Evolutionary conservation across 2,113 vertebrate genomes (phyloP).

Genomic region (Delphinapterus leucas): DNA sequence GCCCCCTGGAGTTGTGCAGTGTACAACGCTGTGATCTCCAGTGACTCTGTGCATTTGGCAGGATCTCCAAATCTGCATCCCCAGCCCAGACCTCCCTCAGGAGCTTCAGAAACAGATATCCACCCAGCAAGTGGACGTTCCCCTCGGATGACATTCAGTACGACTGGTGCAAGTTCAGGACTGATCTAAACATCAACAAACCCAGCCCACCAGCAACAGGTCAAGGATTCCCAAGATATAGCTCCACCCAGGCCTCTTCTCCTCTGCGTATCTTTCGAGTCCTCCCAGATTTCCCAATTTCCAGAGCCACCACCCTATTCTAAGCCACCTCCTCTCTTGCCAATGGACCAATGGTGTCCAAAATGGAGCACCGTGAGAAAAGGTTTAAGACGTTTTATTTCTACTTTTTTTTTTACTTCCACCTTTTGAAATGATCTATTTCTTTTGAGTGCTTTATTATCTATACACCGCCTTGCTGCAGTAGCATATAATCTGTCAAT

Average conservation of each 20-base stretch:
- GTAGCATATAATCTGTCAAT: not conserved
- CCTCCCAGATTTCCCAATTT: not conserved
- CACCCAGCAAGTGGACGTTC: not conserved
- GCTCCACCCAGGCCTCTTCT: too few relatives aligned
- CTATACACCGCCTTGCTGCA: not conserved
- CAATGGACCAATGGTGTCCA: not conserved
- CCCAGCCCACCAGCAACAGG: not conserved
- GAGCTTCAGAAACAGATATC: not conserved
- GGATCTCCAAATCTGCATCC: not conserved
- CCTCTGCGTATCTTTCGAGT: not conserved
- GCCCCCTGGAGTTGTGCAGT: not conserved
- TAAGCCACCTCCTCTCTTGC: not conserved
- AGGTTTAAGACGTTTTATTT: not conserved
- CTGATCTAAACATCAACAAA: too few relatives aligned
- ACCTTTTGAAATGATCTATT: not conserved
- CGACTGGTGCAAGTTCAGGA: too few relatives aligned
- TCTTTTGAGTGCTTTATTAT: not conserved
- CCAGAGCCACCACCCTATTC: not conserved
- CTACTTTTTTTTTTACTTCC: not conserved
- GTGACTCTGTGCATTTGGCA: not conserved
- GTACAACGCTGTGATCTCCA: not conserved
- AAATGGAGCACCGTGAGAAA: not conserved
- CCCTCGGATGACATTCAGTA: accelerated
- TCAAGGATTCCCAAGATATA: not conserved
- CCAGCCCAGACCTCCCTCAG: not conserved